These are phyloP conservation scores for Aethes cnicana DNA, from an alignment of 2,888 invertebrate genomes.

Conservation along the genomic window DNA sequence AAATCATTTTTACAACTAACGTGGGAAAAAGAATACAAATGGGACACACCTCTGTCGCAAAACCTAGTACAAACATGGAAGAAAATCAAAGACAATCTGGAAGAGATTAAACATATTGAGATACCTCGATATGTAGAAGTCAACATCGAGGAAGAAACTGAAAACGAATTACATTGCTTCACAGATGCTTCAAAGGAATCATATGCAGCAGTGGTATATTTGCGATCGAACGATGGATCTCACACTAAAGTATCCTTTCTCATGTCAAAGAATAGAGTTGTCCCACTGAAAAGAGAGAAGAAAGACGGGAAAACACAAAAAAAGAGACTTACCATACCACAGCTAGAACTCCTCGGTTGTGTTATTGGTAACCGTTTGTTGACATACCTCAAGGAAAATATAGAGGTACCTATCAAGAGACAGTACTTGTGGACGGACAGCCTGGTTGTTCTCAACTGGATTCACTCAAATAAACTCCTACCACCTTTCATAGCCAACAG, in stretches of 20 bases:
- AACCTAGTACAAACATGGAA: not conserved
- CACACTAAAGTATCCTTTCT: not conserved
- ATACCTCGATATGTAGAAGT: conserved; percentile 2
- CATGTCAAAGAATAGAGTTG: conserved; percentile 11
- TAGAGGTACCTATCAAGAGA: not conserved
- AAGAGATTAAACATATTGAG: not conserved
- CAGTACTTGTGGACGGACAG: conserved; percentile 34
- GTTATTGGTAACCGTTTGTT: not conserved
- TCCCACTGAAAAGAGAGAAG: no score
- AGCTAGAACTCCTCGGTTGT: conserved; percentile 25
- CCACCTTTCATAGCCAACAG: conserved; percentile 32
- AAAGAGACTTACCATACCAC: conserved; percentile 23
- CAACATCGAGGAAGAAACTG: not conserved
- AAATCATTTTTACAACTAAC: conserved; percentile 26
- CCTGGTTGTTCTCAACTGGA: conserved; percentile 27
- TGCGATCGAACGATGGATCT: not conserved
- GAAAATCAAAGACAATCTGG: not conserved
- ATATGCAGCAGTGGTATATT: conserved; percentile 27
- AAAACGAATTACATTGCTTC: not conserved
- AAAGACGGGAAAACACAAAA: no score
- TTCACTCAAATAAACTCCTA: conserved; percentile 26
- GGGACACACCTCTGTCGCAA: conserved; percentile 10
- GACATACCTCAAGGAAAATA: no score
- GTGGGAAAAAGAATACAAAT: conserved; percentile 24
- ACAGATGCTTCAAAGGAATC: not conserved